These are phyloP conservation scores for Melanophora roralis DNA, from an alignment of 2,888 invertebrate genomes.

Conservation along the genomic window DNA sequence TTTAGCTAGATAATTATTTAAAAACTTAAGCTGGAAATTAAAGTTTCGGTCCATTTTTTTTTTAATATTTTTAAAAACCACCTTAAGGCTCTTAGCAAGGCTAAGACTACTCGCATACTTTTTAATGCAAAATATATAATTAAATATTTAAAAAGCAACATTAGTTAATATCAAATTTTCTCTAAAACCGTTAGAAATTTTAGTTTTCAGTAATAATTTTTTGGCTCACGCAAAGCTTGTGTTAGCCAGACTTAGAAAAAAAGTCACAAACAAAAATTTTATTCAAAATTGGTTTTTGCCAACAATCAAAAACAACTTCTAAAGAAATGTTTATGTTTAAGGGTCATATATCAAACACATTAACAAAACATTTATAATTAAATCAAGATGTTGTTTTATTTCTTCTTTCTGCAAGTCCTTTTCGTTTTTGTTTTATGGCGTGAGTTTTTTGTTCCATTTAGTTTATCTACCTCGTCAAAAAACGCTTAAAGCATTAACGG, in stretches of 20 bases:
- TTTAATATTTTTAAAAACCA: too few species aligned
- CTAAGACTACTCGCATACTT: too few species aligned
- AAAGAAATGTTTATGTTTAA: slow-evolving; percentile 39
- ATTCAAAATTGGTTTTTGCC: not conserved
- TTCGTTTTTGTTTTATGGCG: not conserved
- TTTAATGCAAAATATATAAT: too few species aligned
- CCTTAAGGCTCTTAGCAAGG: too few species aligned
- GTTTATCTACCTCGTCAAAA: slow-evolving; percentile 51
- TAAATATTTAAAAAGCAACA: too few species aligned
- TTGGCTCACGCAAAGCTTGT: slow-evolving; percentile 47
- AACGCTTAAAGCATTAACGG: slow-evolving; percentile 65
- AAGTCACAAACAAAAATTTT: not conserved
- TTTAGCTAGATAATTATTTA: too few species aligned
- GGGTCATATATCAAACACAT: slow-evolving; percentile 49
- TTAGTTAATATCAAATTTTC: too few species aligned
- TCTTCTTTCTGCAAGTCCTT: not conserved
- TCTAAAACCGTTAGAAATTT: slow-evolving; percentile 48
- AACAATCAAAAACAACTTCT: slow-evolving; percentile 39
- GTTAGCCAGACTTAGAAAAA: slow-evolving; percentile 40
- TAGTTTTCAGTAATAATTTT: not conserved
- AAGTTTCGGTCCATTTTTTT: too few species aligned
- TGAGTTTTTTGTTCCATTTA: not conserved
- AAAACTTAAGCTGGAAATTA: too few species aligned
- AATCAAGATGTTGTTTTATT: slow-evolving; percentile 50
- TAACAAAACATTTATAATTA: slow-evolving; percentile 62